Evolutionary conservation across 30 jellyfish, hydroid and myxozoan species (phyloP), one percentile per base, ranked within the genome.

Genomic region (Turritopsis dohrnii): DNA sequence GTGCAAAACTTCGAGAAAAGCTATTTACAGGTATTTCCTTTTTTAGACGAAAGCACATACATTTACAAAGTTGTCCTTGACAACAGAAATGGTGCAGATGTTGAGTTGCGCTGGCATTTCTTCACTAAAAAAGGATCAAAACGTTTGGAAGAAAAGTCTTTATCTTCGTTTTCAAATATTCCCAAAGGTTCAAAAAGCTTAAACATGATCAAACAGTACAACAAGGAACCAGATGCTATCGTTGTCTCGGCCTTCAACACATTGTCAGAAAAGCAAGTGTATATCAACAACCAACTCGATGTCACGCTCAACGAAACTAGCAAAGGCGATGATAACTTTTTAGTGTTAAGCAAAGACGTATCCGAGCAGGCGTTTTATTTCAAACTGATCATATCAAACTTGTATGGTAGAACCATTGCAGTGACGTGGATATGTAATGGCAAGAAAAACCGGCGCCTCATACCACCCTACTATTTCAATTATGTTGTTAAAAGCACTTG

Each of bases 11-110:
- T n/a, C n/a, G n/a, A n/a, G n/a, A n/a, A n/a, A n/a, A n/a, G n/a
- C n/a, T n/a, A n/a, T n/a, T n/a, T n/a, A n/a, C n/a, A n/a, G n/a
- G n/a, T n/a, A n/a, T n/a, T n/a, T n/a, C n/a, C n/a, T n/a, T n/a
- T n/a, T 69, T n/a, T 69, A 69, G 77, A 69, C 19, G 30, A 69
- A 69, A 69, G 77, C 77, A 69, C 77, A n/a, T n/a, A n/a, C 22
- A 69, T 69, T 1, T 69, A n/a, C 19, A 69, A 69, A 69, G 30
- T 21, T 69, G 28, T n/a, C 19, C 28, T 69, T 27, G 30, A 23
- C 77, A 69, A 69, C 30, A 23, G 28, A 27, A 69, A 69, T 69
- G 31, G 31, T 23, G 8, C 9, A n/a, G 7, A 69, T 69, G 30
- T 69, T n/a, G 77, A 69, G 22, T 69, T 69, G 77, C 22, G 23